Base-by-base conservation (phyloP, 2,888 invertebrate species). In the Drosophila paucipuncta region DNA sequence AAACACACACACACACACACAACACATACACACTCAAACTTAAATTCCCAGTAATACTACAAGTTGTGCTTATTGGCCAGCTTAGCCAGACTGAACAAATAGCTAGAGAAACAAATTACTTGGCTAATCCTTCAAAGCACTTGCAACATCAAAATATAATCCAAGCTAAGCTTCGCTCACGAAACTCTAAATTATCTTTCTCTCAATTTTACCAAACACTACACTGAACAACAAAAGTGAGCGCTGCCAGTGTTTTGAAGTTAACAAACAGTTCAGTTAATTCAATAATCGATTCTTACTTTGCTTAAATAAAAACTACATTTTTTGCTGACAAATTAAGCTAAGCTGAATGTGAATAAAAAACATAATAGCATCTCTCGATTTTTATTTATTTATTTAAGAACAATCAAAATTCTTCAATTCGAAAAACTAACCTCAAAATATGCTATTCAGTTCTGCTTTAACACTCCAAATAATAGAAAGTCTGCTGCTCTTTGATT, bases 141-240 rank as follows among this genome's bases (percentile, higher is more conserved):
- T 57, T 61, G 63, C 52, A 54, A 61, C 68, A 68, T 62, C 77
- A 57, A 69, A 63, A 73, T 54, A 39, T 78, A 78, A 78, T 64
- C 73, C 60, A 35, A 22, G 49, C 53, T 68, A 60, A 68, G 37
- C 57, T 41, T 4, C 33, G 4, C 47, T 47, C 25, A 6, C 28
- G 6, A 9, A 37, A 57, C 16, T 54, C 50, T 31, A 68, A 67
- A 53, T 49, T n/a, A n/a, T 57, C 33, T 57, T 31, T 31, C 25
- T 16, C 22, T 13, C 25, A 37, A 16, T 37, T 37, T 37, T 7
- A 37, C 39, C 39, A 39, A 39, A 39, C 9, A 6, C 22, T 43
- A 22, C 43, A 28, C 13, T 22, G 33, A 9, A 1, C 53, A 33
- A 22, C 47, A 47, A 41, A n/a, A 41, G 2, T 10, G 18, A 7